Evolutionary conservation across 2,888 invertebrate species (phyloP).

Genomic region (Cosmorhoe ocellata): DNA sequence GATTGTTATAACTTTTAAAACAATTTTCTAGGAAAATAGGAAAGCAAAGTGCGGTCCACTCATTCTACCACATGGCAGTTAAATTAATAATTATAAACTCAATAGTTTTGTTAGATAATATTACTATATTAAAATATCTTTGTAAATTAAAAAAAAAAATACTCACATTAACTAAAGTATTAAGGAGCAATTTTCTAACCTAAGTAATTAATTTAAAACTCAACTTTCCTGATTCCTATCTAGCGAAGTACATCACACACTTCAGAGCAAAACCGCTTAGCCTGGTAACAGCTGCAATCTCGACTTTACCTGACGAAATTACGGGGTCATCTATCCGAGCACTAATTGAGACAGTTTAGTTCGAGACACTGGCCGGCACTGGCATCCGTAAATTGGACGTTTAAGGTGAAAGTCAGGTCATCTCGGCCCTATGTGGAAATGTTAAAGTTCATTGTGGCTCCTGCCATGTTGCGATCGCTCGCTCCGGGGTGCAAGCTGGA

Average conservation of each 20-base stretch:
- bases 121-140: too few species aligned
- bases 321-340: constrained; percentile 75
- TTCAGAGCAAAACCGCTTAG: constrained; percentile 51
- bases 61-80: too few species aligned
- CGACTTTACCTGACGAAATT: constrained; percentile 67
- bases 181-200: too few species aligned
- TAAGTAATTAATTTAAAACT: too few species aligned
- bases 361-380: constrained; percentile 71
- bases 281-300: constrained; percentile 67
- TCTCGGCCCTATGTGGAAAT: constrained; percentile 71
- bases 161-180: too few species aligned
- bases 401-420: constrained; percentile 76
- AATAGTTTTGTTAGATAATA: too few species aligned
- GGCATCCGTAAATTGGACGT: constrained; percentile 76
- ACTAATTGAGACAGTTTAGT: constrained; percentile 81
- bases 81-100: too few species aligned
- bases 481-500: constrained; percentile 62
- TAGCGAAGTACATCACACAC: constrained; percentile 9
- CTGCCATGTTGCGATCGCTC: constrained; percentile 66
- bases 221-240: not conserved
- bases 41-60: too few species aligned
- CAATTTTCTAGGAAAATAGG: too few species aligned
- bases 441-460: constrained; percentile 74
- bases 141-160: too few species aligned
- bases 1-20: too few species aligned